Percentiles rank a stretch among this genome's conserved stretches.
Conservation (phyloP, 1,140 invertebrate species). For the Xylocopa sonorina region DNA sequence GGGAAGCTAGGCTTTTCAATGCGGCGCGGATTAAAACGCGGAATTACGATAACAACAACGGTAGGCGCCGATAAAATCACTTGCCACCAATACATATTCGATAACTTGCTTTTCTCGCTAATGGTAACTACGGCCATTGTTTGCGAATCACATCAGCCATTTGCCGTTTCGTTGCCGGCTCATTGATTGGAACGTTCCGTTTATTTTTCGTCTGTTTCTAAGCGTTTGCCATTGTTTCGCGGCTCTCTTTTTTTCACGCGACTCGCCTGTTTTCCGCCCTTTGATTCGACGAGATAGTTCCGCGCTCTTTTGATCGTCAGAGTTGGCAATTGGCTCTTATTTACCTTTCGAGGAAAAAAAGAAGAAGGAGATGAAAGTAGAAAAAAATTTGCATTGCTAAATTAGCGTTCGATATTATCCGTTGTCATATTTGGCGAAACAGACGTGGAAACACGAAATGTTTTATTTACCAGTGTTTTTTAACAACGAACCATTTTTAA, state of each 20-base stretch:
- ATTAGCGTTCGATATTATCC: too few species aligned
- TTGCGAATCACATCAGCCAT: not conserved
- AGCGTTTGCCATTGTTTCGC: not conserved
- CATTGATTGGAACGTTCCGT: conserved; percentile 1
- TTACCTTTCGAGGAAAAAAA: not conserved
- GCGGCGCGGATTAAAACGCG: conserved; percentile 1
- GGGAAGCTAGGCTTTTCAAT: not conserved
- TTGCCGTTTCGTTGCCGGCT: conserved; percentile 8
- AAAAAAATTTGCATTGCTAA: not conserved
- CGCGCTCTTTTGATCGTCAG: not conserved
- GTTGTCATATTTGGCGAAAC: too few species aligned
- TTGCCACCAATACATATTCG: conserved; percentile 6
- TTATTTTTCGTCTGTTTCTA: not conserved
- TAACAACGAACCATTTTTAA: too few species aligned
- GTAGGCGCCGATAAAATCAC: not conserved
- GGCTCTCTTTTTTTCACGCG: not conserved
- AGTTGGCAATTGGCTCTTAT: not conserved
- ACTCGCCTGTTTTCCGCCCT: too few species aligned
- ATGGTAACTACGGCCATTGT: not conserved
- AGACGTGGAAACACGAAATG: too few species aligned
- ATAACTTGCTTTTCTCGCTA: conserved; percentile 14
- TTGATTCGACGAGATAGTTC: not conserved
- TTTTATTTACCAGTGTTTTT: too few species aligned
- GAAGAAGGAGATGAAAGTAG: not conserved
- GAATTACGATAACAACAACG: conserved; percentile 17